Evolutionary conservation across 2,797 vertebrate genomes (phyloP), one percentile per base, ranked within the genome.

Genomic region (Poeciliopsis presidionis): DNA sequence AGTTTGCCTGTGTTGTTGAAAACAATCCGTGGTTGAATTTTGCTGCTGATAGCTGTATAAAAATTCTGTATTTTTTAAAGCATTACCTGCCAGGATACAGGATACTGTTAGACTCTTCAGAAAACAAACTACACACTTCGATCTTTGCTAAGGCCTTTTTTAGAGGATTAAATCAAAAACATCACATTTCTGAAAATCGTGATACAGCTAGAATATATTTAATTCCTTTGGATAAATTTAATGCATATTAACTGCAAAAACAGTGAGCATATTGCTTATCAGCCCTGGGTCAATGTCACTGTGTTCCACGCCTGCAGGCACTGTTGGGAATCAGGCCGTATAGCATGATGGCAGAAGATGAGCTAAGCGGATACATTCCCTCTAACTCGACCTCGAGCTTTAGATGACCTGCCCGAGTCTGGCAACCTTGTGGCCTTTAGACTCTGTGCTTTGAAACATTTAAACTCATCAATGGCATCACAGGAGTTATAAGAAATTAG

Each of bases 281-380:
- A 12, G 82, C 86, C 86, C 51, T 81, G 87, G 86, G 82, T 88
- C 73, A 80, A 70, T 76, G 75, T 67, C 57, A 41, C 57, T 46
- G 75, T 78, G 65, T 81, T 83, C 79, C 82, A 83, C 74, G 89
- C 80, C 82, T 3, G 9, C 78, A 85, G 90, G 87, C 87, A 77
- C 57, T 69, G 63, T 49, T 88, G 77, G 70, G 73, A 73, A 77
- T 41, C 74, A 57, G 76, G 43, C 72, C 47, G 53, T 61, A 30
- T 47, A 78, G 22, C 94, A 74, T 78, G 75, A 77, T 85, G 83
- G 81, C 93, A 95, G 94, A 92, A 89, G 92, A 94, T 11, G 67
- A 83, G 76, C 79, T 87, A 77, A 85, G 87, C 74, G 84, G 88
- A 88, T 85, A 77, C 53, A 87, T 79, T 59, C 84, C 83, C 47